Base-by-base conservation (phyloP, 2,888 invertebrate species). In the Eupithecia vulgata region DNA sequence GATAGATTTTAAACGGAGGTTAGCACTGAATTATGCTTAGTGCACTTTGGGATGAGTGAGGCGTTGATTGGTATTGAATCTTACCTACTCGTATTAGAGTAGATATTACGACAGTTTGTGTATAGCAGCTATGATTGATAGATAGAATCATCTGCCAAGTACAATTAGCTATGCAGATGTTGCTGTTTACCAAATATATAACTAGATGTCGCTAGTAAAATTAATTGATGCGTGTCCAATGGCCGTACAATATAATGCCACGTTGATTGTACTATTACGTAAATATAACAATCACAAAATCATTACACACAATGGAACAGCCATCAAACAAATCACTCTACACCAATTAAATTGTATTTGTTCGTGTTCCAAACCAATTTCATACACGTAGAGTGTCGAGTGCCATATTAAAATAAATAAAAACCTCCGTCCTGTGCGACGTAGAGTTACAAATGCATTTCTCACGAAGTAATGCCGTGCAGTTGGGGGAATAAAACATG, bases 401-500 rank as follows among this genome's bases (percentile, higher is more conserved):
- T 13, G 64, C 40, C 48, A 66, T 65, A 67, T 74, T 72, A 72
- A 74, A 74, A 69, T 74, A 34, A 61, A 61, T 61, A 61, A 34
- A 61, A 57, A 25, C 61, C 30, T 13, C 52, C 48, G 62, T 52
- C 48, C 76, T 75, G 72, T 76, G 80, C 76, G 80, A 80, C 77
- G 75, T 7, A 68, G 72, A 52, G 72, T 75, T 75, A 75, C 77
- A 79, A 81, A 77, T 80, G 80, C 80, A 82, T 81, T 73, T 74
- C 75, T 68, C 66, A 72, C 73, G 67, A 74, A 74, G 78, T 76
- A 79, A 76, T 78, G 75, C 76, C 57, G 67, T 67, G 73, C 75
- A 79, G 71, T 77, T n/a, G 35, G 37, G 75, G 70, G 83, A 85
- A 88, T 88, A 88, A 89, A 89, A 88, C 85, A 85, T 86, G 77